Evolutionary conservation across 2,888 invertebrate genomes (phyloP).

Genomic region (Tortricodes alternella): DNA sequence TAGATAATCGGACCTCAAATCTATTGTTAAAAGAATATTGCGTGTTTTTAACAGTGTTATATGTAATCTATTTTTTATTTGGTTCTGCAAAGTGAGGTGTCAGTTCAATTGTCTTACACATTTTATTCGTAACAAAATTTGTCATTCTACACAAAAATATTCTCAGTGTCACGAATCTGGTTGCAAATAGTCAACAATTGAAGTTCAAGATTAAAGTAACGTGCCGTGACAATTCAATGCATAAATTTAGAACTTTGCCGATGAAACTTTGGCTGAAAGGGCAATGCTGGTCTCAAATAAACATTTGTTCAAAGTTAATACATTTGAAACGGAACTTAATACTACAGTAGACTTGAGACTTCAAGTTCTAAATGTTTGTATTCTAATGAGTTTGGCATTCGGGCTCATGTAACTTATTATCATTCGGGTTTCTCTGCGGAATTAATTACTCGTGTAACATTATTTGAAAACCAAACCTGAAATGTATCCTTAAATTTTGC

Average conservation of each 20-base stretch:
- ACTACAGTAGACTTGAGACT: conserved; percentile 5
- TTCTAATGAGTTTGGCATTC: conserved; percentile 3
- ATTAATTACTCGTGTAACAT: no score
- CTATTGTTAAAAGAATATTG: no score
- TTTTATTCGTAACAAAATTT: no score
- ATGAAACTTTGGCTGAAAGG: background rate
- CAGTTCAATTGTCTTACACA: no score
- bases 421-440: no score
- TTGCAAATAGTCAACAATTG: background rate
- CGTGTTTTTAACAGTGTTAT: no score
- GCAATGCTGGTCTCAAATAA: conserved; percentile 4
- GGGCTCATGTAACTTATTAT: conserved; percentile 7
- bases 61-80: no score
- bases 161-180: no score
- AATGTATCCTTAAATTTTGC: conserved; percentile 10
- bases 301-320: conserved; percentile 10
- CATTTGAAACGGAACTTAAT: conserved; percentile 12
- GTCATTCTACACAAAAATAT: no score
- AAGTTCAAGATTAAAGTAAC: background rate
- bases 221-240: background rate
- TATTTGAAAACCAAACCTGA: background rate
- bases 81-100: no score
- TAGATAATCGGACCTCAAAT: no score
- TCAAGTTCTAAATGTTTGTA: conserved; percentile 1
- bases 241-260: conserved; percentile 1